A percentile compares a stretch with the other conserved stretches of the same genome.
phyloP scores from a whole-genome alignment of 2,888 invertebrate species.

The Graphium colonna region DNA sequence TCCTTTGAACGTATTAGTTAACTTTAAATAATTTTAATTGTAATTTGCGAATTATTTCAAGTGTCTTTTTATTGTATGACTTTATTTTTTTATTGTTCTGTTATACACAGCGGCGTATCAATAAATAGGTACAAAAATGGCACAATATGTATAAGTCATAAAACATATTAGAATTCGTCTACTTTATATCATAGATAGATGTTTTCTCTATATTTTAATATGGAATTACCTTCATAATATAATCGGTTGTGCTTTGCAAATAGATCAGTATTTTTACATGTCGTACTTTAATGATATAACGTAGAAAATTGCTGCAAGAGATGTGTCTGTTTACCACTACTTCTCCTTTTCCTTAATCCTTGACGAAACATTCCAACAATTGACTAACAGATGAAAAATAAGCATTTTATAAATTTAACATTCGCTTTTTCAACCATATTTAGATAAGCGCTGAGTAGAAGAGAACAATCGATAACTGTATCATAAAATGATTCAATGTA shows the following conservation, averaged over 20 bases:
- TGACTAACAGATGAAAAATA: neutral
- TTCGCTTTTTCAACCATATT: neutral
- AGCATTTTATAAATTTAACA: slow-evolving; percentile 9
- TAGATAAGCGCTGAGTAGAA: slow-evolving; percentile 21
- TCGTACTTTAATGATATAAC: slow-evolving; percentile 9
- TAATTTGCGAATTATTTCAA: slow-evolving; percentile 31
- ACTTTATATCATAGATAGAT: slow-evolving; percentile 24
- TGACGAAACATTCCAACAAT: slow-evolving; percentile 14
- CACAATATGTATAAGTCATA: slow-evolving; percentile 1
- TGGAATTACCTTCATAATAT: slow-evolving; percentile 19
- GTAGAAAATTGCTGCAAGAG: slow-evolving; percentile 6
- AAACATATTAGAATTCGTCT: slow-evolving; percentile 23
- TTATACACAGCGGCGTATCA: slow-evolving; percentile 20
- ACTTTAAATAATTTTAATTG: slow-evolving; percentile 49
- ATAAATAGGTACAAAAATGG: slow-evolving; percentile 8
- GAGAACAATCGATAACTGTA: slow-evolving; percentile 16
- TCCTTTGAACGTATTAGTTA: slow-evolving; percentile 48
- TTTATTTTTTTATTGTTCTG: slow-evolving; percentile 21
- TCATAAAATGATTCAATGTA: slow-evolving; percentile 16
- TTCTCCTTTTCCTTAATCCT: slow-evolving; percentile 11
- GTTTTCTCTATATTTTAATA: slow-evolving; percentile 26
- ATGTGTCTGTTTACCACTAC: slow-evolving; percentile 22
- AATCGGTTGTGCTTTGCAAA: slow-evolving; percentile 37
- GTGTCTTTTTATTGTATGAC: slow-evolving; percentile 23
- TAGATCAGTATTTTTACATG: slow-evolving; percentile 25